Evolutionary conservation across 2,888 invertebrate species (phyloP).

Genomic region (Tipula lateralis): DNA sequence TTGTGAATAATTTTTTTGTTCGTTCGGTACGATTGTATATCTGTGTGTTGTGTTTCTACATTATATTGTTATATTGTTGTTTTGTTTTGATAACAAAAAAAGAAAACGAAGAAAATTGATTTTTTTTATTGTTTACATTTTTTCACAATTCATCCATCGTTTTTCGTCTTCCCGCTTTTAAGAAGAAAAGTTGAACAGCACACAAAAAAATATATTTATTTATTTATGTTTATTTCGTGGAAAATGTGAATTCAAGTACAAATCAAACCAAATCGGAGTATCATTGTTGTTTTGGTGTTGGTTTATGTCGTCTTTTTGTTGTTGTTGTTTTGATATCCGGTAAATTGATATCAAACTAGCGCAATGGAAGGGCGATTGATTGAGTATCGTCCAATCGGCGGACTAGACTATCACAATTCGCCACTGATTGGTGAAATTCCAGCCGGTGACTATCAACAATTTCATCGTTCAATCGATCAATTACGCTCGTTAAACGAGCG

Average conservation of each 20-base stretch:
- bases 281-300: not conserved
- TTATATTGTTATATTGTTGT: slow-evolving; percentile 27
- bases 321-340: not conserved
- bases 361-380: slow-evolving; percentile 55
- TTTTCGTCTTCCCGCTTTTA: slow-evolving; percentile 12
- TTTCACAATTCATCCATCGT: not conserved
- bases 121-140: slow-evolving; percentile 25
- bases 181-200: not conserved
- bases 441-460: slow-evolving; percentile 55
- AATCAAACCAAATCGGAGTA: not conserved
- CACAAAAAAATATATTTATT: not conserved
- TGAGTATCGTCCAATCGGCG: slow-evolving; percentile 55
- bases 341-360: slow-evolving; percentile 28
- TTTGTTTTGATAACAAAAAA: slow-evolving; percentile 25
- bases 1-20: not conserved
- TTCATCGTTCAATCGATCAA: slow-evolving; percentile 63
- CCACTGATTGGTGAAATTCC: slow-evolving; percentile 64
- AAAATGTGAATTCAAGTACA: not conserved
- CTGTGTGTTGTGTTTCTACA: not conserved
- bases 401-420: slow-evolving; percentile 55
- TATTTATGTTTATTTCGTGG: slow-evolving; percentile 24
- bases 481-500: slow-evolving; percentile 56
- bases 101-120: not conserved
- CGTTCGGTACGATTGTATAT: slow-evolving; percentile 14
- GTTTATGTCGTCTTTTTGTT: no score